Evolutionary conservation across 2,797 vertebrate genomes (phyloP).

Genomic region (Loris lydekkerianus): DNA sequence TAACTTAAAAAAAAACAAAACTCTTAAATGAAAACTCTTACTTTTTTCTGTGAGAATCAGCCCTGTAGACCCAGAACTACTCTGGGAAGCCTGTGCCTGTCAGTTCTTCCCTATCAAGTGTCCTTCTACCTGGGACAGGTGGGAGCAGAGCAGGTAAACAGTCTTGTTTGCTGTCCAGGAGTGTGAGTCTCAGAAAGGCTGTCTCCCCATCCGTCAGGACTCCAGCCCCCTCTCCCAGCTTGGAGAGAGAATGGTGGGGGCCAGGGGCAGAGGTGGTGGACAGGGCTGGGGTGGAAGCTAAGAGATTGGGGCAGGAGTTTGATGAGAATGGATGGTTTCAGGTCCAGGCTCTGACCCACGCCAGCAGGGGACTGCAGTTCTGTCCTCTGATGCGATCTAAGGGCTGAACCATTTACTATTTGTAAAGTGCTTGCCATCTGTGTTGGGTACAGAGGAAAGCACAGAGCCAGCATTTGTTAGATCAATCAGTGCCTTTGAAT

Average conservation of each 20-base stretch:
- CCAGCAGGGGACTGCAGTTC: neutral
- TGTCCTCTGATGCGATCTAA: neutral
- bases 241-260: too few relatives aligned
- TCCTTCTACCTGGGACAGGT: neutral
- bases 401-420: neutral
- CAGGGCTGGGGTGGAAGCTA: neutral
- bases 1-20: neutral
- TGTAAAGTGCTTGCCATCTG: neutral
- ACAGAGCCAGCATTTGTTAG: neutral
- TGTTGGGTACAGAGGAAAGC: neutral
- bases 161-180: too few relatives aligned
- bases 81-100: neutral
- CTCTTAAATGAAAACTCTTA: neutral
- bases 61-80: neutral
- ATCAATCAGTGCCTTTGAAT: neutral
- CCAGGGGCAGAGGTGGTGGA: neutral
- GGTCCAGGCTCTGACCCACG: neutral
- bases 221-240: neutral
- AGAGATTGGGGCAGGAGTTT: fast-evolving
- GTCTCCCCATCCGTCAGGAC: neutral
- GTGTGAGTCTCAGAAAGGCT: neutral
- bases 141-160: neutral
- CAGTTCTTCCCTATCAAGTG: fast-evolving
- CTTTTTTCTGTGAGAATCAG: neutral
- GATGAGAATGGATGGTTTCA: neutral